phyloP scores from a whole-genome alignment of 2,113 vertebrate genomes.

The Solea senegalensis region DNA sequence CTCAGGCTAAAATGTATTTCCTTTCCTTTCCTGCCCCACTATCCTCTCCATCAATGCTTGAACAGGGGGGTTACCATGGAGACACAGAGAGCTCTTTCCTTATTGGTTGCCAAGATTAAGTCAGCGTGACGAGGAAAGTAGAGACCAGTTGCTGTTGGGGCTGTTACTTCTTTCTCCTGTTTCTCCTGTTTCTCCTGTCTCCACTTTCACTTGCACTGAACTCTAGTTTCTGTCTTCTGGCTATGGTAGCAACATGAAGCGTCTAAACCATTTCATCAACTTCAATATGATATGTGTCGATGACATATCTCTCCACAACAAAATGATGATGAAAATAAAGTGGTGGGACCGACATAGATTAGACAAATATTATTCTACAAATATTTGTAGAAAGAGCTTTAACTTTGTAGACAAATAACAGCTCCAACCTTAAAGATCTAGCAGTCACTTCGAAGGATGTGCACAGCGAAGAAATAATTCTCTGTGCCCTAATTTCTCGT shows the following conservation, averaged over 20 bases:
- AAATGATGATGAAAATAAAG: background rate
- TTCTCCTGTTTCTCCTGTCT: conserved; percentile 63
- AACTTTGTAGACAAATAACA: background rate
- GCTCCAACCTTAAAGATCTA: background rate
- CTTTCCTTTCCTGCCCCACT: conserved; percentile 50
- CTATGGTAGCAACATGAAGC: background rate
- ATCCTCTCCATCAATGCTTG: conserved; percentile 67
- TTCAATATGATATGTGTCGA: conserved; percentile 18
- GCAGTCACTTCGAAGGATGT: conserved; percentile 13
- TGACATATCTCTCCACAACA: background rate
- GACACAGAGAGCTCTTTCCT: conserved; percentile 61
- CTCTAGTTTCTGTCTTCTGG: conserved; percentile 10
- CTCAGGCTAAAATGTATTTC: conserved; percentile 53
- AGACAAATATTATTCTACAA: too few species aligned
- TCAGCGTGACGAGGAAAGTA: conserved; percentile 64
- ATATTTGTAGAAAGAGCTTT: too few species aligned
- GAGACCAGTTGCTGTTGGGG: conserved; percentile 53
- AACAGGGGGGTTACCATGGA: conserved; percentile 70
- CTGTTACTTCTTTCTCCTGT: conserved; percentile 50
- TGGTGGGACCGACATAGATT: background rate
- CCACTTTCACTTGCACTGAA: conserved; percentile 23
- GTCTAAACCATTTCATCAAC: background rate
- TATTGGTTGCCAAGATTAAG: conserved; percentile 67
- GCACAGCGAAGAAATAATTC: conserved; percentile 19
- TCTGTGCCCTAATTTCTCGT: conserved; percentile 7